Conservation (phyloP, 2,113 vertebrate species). For the Danionella cerebrum region DNA sequence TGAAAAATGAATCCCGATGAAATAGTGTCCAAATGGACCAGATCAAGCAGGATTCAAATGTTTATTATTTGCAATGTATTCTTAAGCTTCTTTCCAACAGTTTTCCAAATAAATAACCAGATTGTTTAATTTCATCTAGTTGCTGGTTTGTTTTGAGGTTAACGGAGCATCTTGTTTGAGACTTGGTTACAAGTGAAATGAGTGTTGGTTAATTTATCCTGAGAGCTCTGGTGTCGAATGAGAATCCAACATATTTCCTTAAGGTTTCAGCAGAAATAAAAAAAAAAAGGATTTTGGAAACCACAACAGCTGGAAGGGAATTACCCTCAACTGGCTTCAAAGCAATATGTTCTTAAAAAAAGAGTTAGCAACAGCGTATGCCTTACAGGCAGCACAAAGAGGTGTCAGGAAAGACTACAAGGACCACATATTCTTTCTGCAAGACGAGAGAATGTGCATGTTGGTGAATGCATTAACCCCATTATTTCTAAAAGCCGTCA, state of each 20-base stretch:
- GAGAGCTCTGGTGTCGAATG: background rate
- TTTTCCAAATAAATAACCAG: background rate
- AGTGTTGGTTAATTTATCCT: background rate
- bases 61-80: too few species aligned
- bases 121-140: background rate
- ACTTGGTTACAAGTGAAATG: background rate
- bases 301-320: background rate
- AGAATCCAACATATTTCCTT: background rate
- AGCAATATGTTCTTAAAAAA: background rate
- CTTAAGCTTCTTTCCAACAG: too few species aligned
- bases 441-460: background rate
- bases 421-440: background rate
- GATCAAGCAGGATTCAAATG: too few species aligned
- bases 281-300: background rate
- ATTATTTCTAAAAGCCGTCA: background rate
- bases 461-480: background rate
- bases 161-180: background rate
- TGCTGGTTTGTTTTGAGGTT: background rate
- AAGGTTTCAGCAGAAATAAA: background rate
- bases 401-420: background rate
- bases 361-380: background rate
- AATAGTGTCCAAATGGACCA: too few species aligned
- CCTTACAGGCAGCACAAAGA: background rate
- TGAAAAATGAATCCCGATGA: too few species aligned
- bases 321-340: background rate